Percentiles rank a stretch among this genome's conserved stretches.
Conservation (phyloP, 2,888 invertebrate genomes). For the Melanargia galathea region DNA sequence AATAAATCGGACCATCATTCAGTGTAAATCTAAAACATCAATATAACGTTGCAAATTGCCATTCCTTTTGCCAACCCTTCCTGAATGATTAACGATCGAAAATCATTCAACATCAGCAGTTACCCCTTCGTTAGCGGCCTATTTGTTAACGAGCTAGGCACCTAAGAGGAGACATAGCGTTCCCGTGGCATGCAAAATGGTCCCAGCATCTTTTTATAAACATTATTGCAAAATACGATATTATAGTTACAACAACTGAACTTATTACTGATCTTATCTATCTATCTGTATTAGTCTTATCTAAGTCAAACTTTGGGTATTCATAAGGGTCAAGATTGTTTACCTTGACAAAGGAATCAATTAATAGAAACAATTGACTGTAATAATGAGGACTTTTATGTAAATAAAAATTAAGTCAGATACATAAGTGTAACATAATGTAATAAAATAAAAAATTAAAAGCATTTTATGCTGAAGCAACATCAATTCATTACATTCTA, state of each 20-base stretch:
- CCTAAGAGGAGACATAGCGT: neutral
- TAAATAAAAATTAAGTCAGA: too few relatives aligned
- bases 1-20: neutral
- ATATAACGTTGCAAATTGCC: slow-evolving; percentile 1
- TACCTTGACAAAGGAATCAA: too few relatives aligned
- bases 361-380: too few relatives aligned
- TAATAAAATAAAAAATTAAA: too few relatives aligned
- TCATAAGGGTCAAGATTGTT: neutral
- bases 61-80: slow-evolving; percentile 7
- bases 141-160: neutral
- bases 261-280: neutral
- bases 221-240: too few relatives aligned
- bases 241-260: too few relatives aligned
- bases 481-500: too few relatives aligned
- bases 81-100: slow-evolving; percentile 4
- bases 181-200: neutral
- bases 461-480: too few relatives aligned
- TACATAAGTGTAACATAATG: too few relatives aligned
- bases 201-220: neutral
- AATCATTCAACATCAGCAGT: slow-evolving; percentile 19
- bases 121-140: slow-evolving; percentile 5
- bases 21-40: slow-evolving; percentile 8
- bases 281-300: too few relatives aligned
- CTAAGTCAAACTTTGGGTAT: neutral
- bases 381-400: too few relatives aligned